Percentiles rank a stretch among this genome's conserved stretches.
These are phyloP conservation scores for Caenorhabditis sulstoni DNA, from an alignment of 2,888 invertebrate genomes.

Conservation along the genomic window DNA sequence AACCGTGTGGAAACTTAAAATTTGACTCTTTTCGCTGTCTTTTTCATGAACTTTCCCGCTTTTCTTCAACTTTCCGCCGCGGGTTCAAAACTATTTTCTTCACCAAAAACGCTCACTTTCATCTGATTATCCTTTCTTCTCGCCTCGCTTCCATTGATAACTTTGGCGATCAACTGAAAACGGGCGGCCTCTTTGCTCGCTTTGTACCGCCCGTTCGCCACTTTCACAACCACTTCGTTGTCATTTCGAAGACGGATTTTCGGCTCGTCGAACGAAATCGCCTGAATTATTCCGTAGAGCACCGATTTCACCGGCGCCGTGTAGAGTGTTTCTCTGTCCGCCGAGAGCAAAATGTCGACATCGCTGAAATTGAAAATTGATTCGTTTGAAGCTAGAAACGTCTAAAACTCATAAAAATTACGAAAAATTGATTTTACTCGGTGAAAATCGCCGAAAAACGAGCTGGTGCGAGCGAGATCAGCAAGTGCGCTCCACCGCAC, in stretches of 20 bases:
- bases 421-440: no score
- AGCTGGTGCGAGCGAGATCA: background rate
- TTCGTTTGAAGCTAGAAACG: no score
- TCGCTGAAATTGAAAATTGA: slow-evolving; percentile 34
- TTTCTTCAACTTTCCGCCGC: no score
- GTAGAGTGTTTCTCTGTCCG: slow-evolving; percentile 24
- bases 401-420: no score
- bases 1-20: no score
- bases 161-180: slow-evolving; percentile 28
- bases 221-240: slow-evolving; percentile 45
- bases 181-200: slow-evolving; percentile 40
- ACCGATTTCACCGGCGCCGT: slow-evolving; percentile 48
- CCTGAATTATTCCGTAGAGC: slow-evolving; percentile 53
- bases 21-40: no score
- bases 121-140: slow-evolving; percentile 17
- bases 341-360: slow-evolving; percentile 27
- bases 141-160: slow-evolving; percentile 13
- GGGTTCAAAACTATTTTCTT: background rate
- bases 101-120: slow-evolving; percentile 14
- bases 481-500: slow-evolving; percentile 8
- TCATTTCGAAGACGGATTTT: slow-evolving; percentile 27
- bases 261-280: slow-evolving; percentile 21
- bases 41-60: no score
- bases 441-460: no score
- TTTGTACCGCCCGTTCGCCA: slow-evolving; percentile 45